A percentile compares a stretch with the other conserved stretches of the same genome.
phyloP scores from a whole-genome alignment of 2,888 invertebrate species.

The Drosophila mettleri region DNA sequence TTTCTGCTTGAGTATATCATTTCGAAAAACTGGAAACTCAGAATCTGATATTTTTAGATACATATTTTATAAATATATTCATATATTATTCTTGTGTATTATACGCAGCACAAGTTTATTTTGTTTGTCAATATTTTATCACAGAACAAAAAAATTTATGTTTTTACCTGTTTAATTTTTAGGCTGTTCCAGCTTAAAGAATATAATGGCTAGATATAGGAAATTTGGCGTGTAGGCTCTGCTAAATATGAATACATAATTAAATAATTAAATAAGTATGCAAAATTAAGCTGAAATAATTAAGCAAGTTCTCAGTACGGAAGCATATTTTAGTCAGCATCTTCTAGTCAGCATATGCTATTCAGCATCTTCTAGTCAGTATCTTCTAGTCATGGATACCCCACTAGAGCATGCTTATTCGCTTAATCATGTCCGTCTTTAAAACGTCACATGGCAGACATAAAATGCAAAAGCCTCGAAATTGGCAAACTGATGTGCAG shows the following conservation, averaged over 20 bases:
- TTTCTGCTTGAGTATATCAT: too few species aligned
- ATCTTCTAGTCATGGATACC: not conserved
- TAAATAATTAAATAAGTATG: not conserved
- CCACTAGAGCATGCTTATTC: not conserved
- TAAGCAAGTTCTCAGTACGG: not conserved
- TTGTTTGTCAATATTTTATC: too few species aligned
- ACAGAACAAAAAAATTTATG: too few species aligned
- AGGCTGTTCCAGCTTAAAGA: too few species aligned
- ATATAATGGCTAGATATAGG: too few species aligned
- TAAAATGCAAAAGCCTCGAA: not conserved
- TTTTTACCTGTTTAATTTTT: too few species aligned
- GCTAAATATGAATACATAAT: not conserved
- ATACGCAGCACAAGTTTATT: too few species aligned
- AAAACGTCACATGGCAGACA: conserved; percentile 14
- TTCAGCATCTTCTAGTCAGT: not conserved
- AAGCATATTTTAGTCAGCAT: not conserved
- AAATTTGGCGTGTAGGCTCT: too few species aligned
- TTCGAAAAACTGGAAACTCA: too few species aligned
- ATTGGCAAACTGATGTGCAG: conserved; percentile 28
- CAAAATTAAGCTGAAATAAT: not conserved
- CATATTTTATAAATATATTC: too few species aligned
- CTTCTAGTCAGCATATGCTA: not conserved
- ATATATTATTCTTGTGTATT: too few species aligned
- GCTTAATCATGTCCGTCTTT: not conserved
- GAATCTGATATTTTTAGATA: too few species aligned